These are phyloP conservation scores for Tiphia femorata DNA, from an alignment of 2,888 invertebrate species.

Conservation along the genomic window DNA sequence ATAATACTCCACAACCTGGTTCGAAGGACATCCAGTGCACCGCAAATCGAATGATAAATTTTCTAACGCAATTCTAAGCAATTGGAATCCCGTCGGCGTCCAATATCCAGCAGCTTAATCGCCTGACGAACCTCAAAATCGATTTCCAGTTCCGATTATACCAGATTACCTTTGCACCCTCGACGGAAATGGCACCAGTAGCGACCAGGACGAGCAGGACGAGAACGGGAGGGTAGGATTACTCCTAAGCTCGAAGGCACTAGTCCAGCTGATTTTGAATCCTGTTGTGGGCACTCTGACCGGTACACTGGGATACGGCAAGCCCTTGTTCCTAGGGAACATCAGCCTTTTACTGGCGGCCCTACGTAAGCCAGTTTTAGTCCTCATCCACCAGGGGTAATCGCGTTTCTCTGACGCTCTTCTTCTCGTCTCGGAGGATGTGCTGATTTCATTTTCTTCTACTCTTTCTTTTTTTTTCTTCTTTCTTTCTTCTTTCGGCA, in stretches of 20 bases:
- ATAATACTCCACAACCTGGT: too few species aligned
- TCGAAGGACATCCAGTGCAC: too few species aligned
- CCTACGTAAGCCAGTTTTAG: conserved; percentile 73
- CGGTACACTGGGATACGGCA: conserved; percentile 76
- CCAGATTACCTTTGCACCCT: conserved; percentile 80
- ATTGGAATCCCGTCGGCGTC: too few species aligned
- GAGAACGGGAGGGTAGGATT: conserved; percentile 79
- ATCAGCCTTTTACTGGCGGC: conserved; percentile 78
- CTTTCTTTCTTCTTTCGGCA: too few species aligned
- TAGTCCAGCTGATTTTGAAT: conserved; percentile 83
- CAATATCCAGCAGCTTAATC: neutral
- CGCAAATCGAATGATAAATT: too few species aligned
- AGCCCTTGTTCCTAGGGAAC: conserved; percentile 79
- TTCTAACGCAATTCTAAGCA: too few species aligned
- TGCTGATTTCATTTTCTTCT: too few species aligned
- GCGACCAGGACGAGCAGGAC: conserved; percentile 59
- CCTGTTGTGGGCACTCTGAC: conserved; percentile 81
- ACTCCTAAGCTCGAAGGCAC: conserved; percentile 81
- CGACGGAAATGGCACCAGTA: conserved; percentile 65
- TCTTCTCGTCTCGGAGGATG: too few species aligned
- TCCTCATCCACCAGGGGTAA: too few species aligned
- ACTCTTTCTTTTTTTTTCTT: too few species aligned
- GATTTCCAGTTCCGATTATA: conserved; percentile 81
- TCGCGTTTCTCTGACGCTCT: too few species aligned
- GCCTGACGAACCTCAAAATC: conserved; percentile 3